Evolutionary conservation across 2,113 vertebrate species (phyloP), one percentile per base, ranked within the genome.

Genomic region (Gracilinanus agilis): DNA sequence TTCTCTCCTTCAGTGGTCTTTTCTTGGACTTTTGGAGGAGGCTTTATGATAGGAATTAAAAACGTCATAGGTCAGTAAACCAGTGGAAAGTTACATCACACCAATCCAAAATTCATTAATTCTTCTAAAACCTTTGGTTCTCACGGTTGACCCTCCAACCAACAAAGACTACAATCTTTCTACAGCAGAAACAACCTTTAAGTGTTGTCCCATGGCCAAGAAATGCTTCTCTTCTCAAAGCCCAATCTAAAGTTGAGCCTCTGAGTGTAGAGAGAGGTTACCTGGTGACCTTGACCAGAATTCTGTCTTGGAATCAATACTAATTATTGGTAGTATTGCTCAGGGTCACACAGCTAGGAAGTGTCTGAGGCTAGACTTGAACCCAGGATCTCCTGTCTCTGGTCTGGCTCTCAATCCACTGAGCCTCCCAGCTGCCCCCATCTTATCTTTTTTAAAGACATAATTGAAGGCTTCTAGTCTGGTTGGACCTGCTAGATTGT

Each of bases 1-100:
- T 95, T 95, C 34, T 98, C 97, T 34, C 98, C 29, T 21, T 98
- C 97, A 1, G 27, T 49, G 89, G 97, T 53, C 44, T 97, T 98
- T 34, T 98, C 97, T 93, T 97, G 97, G 13, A 12, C 93, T 95
- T 96, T 97, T 49, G 54, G 97, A 55, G 96, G 97, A 44, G 97
- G 98, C 98, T 98, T 96, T 61, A 92, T 95, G 90, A 58, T 3
- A 92, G 91, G 27, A 93, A 92, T 93, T 91, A 92, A 27, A 90
- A 92, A 90, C 89, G 40, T 44, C 49, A 91, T 1, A 44, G 34
- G n/a, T 83, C 0, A 53, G 53, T 92, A 90, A 94, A 92, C 93
- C 0, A 40, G 27, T 44, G 83, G 53, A 93, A 34, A 16, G 53
- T 40, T 93, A 53, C 40, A 19, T 3, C 16, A 25, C 12, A 75